phyloP scores from a whole-genome alignment of 2,113 vertebrate genomes.

The Larimichthys crocea region DNA sequence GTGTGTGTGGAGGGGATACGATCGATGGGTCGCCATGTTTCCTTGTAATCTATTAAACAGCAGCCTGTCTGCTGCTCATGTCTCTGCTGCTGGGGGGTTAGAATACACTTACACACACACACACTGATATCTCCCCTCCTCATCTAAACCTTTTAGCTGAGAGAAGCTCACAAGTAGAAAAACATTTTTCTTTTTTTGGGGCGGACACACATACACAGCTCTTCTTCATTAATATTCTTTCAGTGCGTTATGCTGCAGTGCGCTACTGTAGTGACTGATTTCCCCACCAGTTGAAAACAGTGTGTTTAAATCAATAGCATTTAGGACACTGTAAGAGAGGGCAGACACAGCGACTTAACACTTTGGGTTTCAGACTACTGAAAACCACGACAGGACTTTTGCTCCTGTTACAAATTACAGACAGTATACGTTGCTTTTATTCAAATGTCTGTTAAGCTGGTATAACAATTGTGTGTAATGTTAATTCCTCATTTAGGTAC shows the following conservation, averaged over 20 bases:
- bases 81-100: slow-evolving; percentile 34
- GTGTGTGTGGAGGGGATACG: slow-evolving; percentile 7
- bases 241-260: slow-evolving; percentile 61
- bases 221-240: slow-evolving; percentile 67
- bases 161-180: slow-evolving; percentile 13
- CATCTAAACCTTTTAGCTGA: slow-evolving; percentile 27
- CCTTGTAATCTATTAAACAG: slow-evolving; percentile 70
- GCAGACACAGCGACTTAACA: not conserved
- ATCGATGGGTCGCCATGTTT: slow-evolving; percentile 74
- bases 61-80: slow-evolving; percentile 40
- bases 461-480: not conserved
- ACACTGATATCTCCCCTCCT: not conserved
- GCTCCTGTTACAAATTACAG: not conserved
- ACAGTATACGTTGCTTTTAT: not conserved
- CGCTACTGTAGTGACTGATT: slow-evolving; percentile 30
- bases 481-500: not conserved
- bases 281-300: slow-evolving; percentile 18
- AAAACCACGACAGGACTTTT: not conserved
- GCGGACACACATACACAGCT: slow-evolving; percentile 19
- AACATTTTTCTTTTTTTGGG: not conserved
- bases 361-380: not conserved
- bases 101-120: not conserved
- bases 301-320: slow-evolving; percentile 27
- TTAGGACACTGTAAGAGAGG: not conserved
- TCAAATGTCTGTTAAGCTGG: not conserved